Percentiles rank a stretch among this genome's conserved stretches.
These are phyloP conservation scores for Tryphoninae sp. DNA, from an alignment of 2,888 invertebrate genomes.

Conservation along the genomic window DNA sequence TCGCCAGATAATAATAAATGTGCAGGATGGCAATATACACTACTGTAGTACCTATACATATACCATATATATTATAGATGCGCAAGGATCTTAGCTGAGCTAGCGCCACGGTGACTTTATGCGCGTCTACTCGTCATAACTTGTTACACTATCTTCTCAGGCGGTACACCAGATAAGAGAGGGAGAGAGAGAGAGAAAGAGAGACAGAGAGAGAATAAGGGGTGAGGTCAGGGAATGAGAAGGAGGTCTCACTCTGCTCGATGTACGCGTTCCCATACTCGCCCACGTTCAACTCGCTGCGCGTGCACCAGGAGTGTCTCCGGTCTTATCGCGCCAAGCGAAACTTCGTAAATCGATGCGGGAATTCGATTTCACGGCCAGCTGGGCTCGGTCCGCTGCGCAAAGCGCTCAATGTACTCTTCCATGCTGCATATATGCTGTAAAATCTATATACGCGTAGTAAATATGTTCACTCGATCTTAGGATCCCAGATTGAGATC, in stretches of 20 bases:
- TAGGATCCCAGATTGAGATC: conserved; percentile 61
- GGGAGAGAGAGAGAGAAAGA: conserved; percentile 1
- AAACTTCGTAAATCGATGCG: conserved; percentile 64
- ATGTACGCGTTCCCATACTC: conserved; percentile 45
- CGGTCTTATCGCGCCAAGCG: conserved; percentile 61
- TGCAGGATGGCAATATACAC: conserved; percentile 44
- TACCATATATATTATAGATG: conserved; percentile 14
- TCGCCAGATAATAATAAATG: conserved; percentile 52
- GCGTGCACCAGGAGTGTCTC: conserved; percentile 55
- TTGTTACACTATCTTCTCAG: conserved; percentile 60
- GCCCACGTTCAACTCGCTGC: conserved; percentile 58
- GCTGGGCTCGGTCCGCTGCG: conserved; percentile 58
- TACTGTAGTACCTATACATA: not conserved
- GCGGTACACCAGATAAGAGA: conserved; percentile 51
- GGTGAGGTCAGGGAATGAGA: conserved; percentile 30
- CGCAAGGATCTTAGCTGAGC: conserved; percentile 51
- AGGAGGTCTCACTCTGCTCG: conserved; percentile 51
- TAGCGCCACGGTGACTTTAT: conserved; percentile 63
- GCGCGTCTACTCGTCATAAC: conserved; percentile 67
- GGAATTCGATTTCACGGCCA: conserved; percentile 64
- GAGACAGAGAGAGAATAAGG: not conserved
- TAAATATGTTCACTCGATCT: conserved; percentile 59
- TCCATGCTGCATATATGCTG: conserved; percentile 28
- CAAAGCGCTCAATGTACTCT: conserved; percentile 55
- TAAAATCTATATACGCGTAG: conserved; percentile 42